Conservation (phyloP, 1,140 invertebrate species). For the Drosophila kurseongensis region DNA sequence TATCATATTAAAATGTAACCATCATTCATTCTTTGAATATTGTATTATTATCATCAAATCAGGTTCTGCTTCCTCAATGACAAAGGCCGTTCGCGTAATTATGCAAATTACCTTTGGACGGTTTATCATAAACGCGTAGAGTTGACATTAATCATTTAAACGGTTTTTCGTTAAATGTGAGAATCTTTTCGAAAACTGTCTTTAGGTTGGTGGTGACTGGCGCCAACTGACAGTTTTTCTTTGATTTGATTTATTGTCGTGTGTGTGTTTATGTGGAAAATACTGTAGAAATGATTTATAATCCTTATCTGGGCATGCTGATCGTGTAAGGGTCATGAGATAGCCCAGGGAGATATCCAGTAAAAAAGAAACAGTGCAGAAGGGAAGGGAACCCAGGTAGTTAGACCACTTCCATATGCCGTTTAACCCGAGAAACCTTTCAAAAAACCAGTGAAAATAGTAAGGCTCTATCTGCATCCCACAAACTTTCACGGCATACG, state of each 20-base stretch:
- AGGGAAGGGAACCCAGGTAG: conserved; percentile 37
- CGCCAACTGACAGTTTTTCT: conserved; percentile 76
- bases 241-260: conserved; percentile 70
- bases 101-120: conserved; percentile 68
- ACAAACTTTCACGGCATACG: conserved; percentile 68
- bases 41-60: conserved; percentile 24
- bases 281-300: conserved; percentile 80
- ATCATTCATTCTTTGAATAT: conserved; percentile 15
- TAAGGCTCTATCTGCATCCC: conserved; percentile 26
- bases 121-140: conserved; percentile 70
- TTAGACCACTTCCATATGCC: conserved; percentile 36
- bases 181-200: conserved; percentile 59
- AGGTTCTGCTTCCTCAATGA: conserved; percentile 41
- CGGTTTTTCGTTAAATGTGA: conserved; percentile 64
- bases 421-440: conserved; percentile 34
- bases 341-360: conserved; percentile 33
- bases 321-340: conserved; percentile 68
- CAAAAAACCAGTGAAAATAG: conserved; percentile 20
- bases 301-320: conserved; percentile 72
- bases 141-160: conserved; percentile 75
- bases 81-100: conserved; percentile 52
- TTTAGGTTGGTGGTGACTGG: conserved; percentile 60
- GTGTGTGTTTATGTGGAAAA: conserved; percentile 69
- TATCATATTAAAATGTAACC: conserved; percentile 11
- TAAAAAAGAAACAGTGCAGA: background rate